Evolutionary conservation across 2,113 vertebrate genomes (phyloP), one percentile per base, ranked within the genome.

Genomic region (Balaeniceps rex): DNA sequence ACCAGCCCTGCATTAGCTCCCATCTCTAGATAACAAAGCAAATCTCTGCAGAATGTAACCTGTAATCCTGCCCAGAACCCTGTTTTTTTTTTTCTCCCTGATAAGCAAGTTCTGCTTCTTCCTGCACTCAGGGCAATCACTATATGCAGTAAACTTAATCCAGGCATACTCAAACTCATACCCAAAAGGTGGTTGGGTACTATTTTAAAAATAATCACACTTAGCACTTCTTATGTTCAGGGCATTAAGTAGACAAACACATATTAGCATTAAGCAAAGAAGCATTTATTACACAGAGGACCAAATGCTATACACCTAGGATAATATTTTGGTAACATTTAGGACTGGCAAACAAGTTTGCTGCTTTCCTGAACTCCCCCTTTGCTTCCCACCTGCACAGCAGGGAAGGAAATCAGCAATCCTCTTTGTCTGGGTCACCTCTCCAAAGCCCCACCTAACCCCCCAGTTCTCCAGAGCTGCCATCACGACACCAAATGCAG

Each of bases 401-500:
- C 7, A 7, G n/a, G 29, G 63, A n/a, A 57, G 38, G 78, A 28
- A 47, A 60, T 10, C 17, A 5, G 71, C 44, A 14, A 4, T 22
- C 1, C 29, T 18, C 42, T 11, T 4, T 4, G 28, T 3, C 22
- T 14, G 1, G 44, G 23, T 17, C 8, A 19, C 68, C 17, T 34
- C 68, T 52, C n/a, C 75, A 49, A 28, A 52, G 55, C 44, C 31
- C 52, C 38, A 9, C 14, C 33, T n/a, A 7, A 28, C 31, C 66
- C 38, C 4, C 21, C 49, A 8, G 75, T 11, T 42, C 36, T 57
- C 29, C 33, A 29, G 44, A 2, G 44, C 29, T 55, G 11, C 40
- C 52, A 9, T 0, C 2, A 3, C 2, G 33, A 4, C 36, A 11
- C 14, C 4, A 25, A 34, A 1, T 11, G 57, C 42, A n/a, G 84